Evolutionary conservation across 2,113 vertebrate species (phyloP).

Genomic region (Takifugu bimaculatus): DNA sequence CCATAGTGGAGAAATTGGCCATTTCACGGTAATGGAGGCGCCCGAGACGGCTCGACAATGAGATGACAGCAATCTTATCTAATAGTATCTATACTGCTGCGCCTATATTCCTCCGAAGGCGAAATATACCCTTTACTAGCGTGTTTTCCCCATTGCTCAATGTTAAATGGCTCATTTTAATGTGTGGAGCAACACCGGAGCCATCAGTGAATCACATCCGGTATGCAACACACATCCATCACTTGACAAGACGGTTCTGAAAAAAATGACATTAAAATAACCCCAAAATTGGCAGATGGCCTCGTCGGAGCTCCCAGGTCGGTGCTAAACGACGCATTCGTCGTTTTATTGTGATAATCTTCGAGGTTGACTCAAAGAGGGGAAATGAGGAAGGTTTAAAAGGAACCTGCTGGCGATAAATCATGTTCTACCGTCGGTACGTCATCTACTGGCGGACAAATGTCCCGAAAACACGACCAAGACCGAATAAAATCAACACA

Average conservation of each 20-base stretch:
- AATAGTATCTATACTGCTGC: too few species aligned
- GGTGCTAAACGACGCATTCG: background rate
- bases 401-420: constrained; percentile 64
- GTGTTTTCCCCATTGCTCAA: background rate
- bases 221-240: constrained; percentile 63
- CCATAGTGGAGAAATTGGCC: too few species aligned
- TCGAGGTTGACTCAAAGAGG: background rate
- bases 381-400: constrained; percentile 34
- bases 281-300: too few species aligned
- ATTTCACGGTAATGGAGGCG: background rate
- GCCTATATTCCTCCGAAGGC: too few species aligned
- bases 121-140: background rate
- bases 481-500: background rate
- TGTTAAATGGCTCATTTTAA: background rate
- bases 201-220: constrained; percentile 63
- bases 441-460: constrained; percentile 43
- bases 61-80: background rate
- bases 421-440: constrained; percentile 42
- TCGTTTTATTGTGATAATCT: background rate
- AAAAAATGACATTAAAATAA: constrained; percentile 12
- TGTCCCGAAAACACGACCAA: background rate
- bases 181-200: constrained; percentile 27
- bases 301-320: rapidly evolving
- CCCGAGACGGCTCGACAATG: background rate
- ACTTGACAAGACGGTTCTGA: constrained; percentile 22